These are phyloP conservation scores for Sturnus vulgaris DNA, from an alignment of 2,113 vertebrate genomes.

Conservation along the genomic window DNA sequence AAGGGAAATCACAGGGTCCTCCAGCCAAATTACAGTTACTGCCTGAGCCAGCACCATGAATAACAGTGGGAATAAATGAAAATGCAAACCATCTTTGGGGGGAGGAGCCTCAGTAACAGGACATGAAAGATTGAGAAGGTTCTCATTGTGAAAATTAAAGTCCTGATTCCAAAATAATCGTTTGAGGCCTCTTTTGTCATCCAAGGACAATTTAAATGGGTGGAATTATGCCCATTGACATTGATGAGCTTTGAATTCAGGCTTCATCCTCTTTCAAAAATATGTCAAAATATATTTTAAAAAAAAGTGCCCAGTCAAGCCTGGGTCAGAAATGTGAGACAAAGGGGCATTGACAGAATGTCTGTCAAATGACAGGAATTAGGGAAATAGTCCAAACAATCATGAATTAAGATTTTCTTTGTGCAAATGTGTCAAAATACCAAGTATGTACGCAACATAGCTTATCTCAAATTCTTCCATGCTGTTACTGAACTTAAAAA, in stretches of 20 bases:
- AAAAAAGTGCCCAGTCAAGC: neutral
- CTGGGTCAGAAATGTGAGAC: neutral
- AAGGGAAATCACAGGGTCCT: neutral
- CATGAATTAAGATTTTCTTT: neutral
- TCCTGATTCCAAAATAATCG: neutral
- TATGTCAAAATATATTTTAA: neutral
- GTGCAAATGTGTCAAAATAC: neutral
- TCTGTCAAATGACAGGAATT: neutral
- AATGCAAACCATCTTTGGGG: neutral
- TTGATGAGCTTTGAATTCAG: neutral
- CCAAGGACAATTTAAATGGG: neutral
- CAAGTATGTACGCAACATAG: neutral
- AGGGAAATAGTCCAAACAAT: neutral
- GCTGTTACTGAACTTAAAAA: neutral
- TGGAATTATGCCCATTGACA: neutral
- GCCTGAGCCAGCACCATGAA: neutral
- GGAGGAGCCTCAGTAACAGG: neutral
- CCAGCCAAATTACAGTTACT: neutral
- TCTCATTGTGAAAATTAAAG: neutral
- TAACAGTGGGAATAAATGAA: neutral
- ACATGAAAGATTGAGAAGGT: neutral
- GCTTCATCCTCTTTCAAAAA: neutral
- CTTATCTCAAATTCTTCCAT: neutral
- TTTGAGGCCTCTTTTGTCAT: neutral
- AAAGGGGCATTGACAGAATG: neutral